Evolutionary conservation across 2,797 vertebrate genomes (phyloP), one percentile per base, ranked within the genome.

Genomic region (Pempheris klunzingeri): DNA sequence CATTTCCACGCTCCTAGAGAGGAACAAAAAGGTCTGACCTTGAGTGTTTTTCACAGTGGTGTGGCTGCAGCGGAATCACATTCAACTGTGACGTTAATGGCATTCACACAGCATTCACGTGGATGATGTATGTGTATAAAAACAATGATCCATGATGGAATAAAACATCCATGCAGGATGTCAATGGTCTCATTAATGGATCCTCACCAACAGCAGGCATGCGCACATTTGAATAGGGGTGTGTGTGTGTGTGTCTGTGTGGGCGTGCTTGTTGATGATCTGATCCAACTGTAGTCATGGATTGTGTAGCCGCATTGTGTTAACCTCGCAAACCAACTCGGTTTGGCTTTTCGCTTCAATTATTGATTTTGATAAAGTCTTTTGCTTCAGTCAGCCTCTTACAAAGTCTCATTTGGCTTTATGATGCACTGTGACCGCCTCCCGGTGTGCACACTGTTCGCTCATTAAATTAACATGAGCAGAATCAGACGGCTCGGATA

Each of bases 391-490:
- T 80, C 84, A 78, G 72, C 80, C 73, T 71, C 71, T 84, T 79
- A 74, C 62, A 85, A 85, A 84, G 73, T 86, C 81, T 88, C 76
- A 89, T 92, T 92, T 87, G 75, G 79, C 63, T 90, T 86, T 36
- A 77, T 85, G 86, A 86, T 79, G 34, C 24, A 4, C 76, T 72
- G 81, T 86, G 88, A 88, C 88, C 73, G 1, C 59, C 81, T 83
- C 86, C 83, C 61, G 78, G 70, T 28, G 69, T 8, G 86, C 69
- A 28, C 14, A 22, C 82, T 67, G 20, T 76, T 87, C 44, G 53
- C 82, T 90, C 82, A 89, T 90, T 90, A 92, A 88, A 89, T 90
- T 41, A 90, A 87, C 87, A 90, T 60, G 67, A 88, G 78, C 24
- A 38, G 54, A 81, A 85, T 73, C 85, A 82, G 75, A 58, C 82